These are phyloP conservation scores for Cossypha caffra DNA, from an alignment of 2,797 vertebrate genomes.

Conservation along the genomic window DNA sequence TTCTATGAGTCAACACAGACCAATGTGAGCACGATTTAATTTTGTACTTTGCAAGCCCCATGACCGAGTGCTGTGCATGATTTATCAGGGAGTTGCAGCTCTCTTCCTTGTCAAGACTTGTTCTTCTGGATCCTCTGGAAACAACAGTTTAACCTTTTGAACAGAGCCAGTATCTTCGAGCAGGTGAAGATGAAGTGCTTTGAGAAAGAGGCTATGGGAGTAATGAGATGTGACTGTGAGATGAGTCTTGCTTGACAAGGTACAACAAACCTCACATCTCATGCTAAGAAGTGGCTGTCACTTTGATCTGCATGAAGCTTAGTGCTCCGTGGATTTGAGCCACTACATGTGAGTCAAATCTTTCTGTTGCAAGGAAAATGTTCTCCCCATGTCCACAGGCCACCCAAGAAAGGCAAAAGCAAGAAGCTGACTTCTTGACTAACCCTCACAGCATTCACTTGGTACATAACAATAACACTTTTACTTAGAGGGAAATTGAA, in stretches of 20 bases:
- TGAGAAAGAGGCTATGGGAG: slow-evolving; percentile 11
- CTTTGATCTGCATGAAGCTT: slow-evolving; percentile 46
- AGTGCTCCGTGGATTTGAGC: background rate
- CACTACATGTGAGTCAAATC: background rate
- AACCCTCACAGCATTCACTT: background rate
- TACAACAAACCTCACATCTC: slow-evolving; percentile 55
- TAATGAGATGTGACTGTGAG: slow-evolving; percentile 64
- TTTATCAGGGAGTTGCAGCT: slow-evolving; percentile 47
- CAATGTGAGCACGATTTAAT: background rate
- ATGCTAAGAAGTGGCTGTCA: slow-evolving; percentile 25
- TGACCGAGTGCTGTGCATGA: background rate
- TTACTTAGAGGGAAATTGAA: background rate
- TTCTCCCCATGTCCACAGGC: background rate
- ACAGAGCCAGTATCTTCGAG: slow-evolving; percentile 18
- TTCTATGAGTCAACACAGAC: background rate
- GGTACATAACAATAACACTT: background rate
- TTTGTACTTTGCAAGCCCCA: background rate
- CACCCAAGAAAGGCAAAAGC: background rate
- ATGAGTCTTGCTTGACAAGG: slow-evolving; percentile 47
- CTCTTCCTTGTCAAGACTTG: slow-evolving; percentile 48
- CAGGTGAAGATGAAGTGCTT: slow-evolving; percentile 24
- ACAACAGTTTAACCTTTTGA: slow-evolving; percentile 63
- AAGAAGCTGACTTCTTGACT: background rate
- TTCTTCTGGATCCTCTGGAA: slow-evolving; percentile 60
- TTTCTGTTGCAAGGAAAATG: background rate